Evolutionary conservation across 2,797 vertebrate genomes (phyloP).

Genomic region (Trematomus bernacchii): DNA sequence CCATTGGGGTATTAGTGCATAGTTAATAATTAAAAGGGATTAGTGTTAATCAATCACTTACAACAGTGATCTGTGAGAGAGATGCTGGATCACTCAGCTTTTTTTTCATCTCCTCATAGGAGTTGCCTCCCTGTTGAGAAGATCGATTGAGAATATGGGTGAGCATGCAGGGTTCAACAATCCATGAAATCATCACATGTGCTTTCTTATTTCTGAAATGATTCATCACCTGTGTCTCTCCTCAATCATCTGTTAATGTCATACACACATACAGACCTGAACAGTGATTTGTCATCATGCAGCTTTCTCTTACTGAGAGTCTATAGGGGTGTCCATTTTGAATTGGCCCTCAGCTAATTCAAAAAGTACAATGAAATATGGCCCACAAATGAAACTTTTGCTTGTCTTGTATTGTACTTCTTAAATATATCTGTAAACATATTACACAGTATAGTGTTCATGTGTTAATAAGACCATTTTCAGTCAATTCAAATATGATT

Average conservation of each 20-base stretch:
- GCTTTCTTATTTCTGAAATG: constrained; percentile 7
- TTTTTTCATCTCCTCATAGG: constrained; percentile 90
- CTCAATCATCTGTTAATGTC: not conserved
- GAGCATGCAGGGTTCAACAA: constrained; percentile 30
- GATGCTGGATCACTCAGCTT: constrained; percentile 80
- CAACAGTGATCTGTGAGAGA: constrained; percentile 88
- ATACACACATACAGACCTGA: constrained; percentile 1
- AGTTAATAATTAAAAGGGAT: constrained; percentile 35
- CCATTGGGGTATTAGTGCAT: constrained; percentile 15
- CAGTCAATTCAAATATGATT: too few relatives aligned
- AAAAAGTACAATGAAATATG: too few relatives aligned
- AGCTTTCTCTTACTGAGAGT: too few relatives aligned
- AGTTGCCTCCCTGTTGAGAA: constrained; percentile 86
- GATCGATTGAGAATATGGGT: constrained; percentile 52
- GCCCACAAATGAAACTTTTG: too few relatives aligned
- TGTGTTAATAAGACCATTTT: too few relatives aligned
- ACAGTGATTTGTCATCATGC: not conserved
- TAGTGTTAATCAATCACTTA: constrained; percentile 81
- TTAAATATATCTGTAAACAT: too few relatives aligned
- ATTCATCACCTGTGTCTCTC: constrained; percentile 7
- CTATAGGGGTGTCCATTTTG: too few relatives aligned
- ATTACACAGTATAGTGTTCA: too few relatives aligned
- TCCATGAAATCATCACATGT: constrained; percentile 20
- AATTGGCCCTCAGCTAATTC: too few relatives aligned
- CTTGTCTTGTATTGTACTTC: too few relatives aligned